A percentile compares a stretch with the other conserved stretches of the same genome.
Conservation (phyloP, 2,888 invertebrate genomes). For the Perdita meconis region DNA sequence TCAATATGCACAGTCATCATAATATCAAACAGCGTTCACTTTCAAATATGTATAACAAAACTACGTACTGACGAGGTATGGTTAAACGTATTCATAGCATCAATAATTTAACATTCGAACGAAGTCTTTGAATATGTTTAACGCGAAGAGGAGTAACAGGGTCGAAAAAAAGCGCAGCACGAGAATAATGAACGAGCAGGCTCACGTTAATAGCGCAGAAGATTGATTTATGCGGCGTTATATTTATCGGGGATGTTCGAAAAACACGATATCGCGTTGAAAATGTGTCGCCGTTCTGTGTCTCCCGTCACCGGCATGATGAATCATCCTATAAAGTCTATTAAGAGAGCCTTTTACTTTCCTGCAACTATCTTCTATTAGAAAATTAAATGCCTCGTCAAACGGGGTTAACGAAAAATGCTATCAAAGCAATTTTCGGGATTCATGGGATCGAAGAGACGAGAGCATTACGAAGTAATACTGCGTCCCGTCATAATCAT, state of each 20-base stretch:
- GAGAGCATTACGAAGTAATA: too few relatives aligned
- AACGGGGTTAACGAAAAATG: slow-evolving; percentile 6
- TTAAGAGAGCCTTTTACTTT: neutral
- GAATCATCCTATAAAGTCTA: slow-evolving; percentile 30
- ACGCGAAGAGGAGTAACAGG: neutral
- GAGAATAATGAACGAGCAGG: slow-evolving; percentile 13
- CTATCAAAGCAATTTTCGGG: neutral
- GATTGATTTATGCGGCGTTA: slow-evolving; percentile 45
- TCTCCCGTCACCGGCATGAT: slow-evolving; percentile 20
- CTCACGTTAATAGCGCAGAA: slow-evolving; percentile 37
- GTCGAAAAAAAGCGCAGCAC: neutral
- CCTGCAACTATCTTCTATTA: neutral
- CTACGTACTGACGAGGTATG: neutral
- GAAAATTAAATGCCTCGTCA: neutral
- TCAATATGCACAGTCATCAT: too few relatives aligned
- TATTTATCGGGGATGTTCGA: slow-evolving; percentile 31
- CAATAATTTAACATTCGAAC: neutral
- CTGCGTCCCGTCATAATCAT: too few relatives aligned
- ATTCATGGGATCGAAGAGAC: neutral
- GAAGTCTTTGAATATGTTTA: neutral
- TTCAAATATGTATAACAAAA: too few relatives aligned
- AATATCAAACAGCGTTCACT: too few relatives aligned
- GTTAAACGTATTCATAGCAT: neutral
- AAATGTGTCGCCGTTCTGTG: slow-evolving; percentile 28
- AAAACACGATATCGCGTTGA: slow-evolving; percentile 20